A percentile compares a stretch with the other conserved stretches of the same genome.
These are phyloP conservation scores for Muschampia plurimacula DNA, from an alignment of 2,888 invertebrate genomes.

Conservation along the genomic window DNA sequence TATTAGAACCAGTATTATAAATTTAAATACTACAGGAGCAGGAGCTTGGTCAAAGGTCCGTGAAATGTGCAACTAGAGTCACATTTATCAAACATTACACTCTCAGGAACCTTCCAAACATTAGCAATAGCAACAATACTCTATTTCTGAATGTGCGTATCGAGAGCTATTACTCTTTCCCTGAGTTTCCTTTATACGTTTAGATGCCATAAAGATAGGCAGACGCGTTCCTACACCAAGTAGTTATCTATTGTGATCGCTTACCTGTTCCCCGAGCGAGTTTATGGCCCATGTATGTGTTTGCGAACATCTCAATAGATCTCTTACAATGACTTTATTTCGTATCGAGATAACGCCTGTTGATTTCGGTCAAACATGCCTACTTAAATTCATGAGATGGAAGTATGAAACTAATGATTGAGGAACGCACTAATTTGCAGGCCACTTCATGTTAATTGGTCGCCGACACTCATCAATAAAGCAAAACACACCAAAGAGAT, in stretches of 20 bases:
- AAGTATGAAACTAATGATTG: background rate
- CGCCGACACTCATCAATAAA: too few relatives aligned
- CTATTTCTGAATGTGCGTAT: constrained; percentile 75
- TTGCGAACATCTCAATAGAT: constrained; percentile 44
- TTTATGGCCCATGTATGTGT: constrained; percentile 61
- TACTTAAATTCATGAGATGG: background rate
- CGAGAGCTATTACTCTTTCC: constrained; percentile 75
- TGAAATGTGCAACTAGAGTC: constrained; percentile 54
- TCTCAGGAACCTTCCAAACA: constrained; percentile 56
- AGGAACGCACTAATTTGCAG: too few relatives aligned
- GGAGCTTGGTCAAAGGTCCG: constrained; percentile 57
- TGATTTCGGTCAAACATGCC: constrained; percentile 25
- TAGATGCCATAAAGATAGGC: constrained; percentile 78
- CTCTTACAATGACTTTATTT: constrained; percentile 38
- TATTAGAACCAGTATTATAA: constrained; percentile 30
- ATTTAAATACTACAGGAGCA: constrained; percentile 29
- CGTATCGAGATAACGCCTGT: constrained; percentile 29
- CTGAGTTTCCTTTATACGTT: constrained; percentile 77
- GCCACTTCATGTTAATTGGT: too few relatives aligned
- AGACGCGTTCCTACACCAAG: constrained; percentile 58
- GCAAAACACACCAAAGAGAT: too few relatives aligned
- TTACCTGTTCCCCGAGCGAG: constrained; percentile 68
- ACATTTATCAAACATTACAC: constrained; percentile 68
- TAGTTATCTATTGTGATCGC: constrained; percentile 69
- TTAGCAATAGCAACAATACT: constrained; percentile 69